Conservation (phyloP, 2,888 invertebrate genomes). For the Xylota sylvarum region DNA sequence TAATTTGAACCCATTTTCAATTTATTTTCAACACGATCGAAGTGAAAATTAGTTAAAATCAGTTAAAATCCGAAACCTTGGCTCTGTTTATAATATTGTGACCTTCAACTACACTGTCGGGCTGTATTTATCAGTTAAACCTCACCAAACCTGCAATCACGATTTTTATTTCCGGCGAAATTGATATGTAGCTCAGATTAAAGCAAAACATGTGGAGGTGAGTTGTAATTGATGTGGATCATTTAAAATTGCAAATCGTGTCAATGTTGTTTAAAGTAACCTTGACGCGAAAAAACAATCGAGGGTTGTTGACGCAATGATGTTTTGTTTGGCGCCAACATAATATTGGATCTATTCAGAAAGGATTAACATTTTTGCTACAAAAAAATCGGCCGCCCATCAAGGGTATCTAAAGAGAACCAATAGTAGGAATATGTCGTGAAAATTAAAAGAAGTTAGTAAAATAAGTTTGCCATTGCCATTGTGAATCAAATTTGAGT, state of each 20-base stretch:
- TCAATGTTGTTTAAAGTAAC: slow-evolving; percentile 12
- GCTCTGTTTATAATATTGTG: background rate
- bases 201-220: background rate
- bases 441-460: no score
- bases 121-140: background rate
- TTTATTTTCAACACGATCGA: no score
- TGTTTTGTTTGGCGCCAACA: no score
- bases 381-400: no score
- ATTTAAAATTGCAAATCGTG: slow-evolving; percentile 17
- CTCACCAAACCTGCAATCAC: slow-evolving; percentile 13
- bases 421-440: no score
- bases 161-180: slow-evolving; percentile 12
- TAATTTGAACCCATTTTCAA: background rate
- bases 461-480: no score
- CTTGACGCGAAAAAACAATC: slow-evolving; percentile 20
- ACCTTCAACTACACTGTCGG: slow-evolving; percentile 10
- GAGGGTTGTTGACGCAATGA: background rate
- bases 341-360: no score
- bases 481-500: no score
- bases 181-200: background rate
- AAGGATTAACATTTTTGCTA: no score
- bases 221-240: slow-evolving; percentile 1
- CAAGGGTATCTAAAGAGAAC: no score
- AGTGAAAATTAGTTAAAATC: no score
- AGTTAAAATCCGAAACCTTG: background rate